phyloP scores from a whole-genome alignment of 2,888 invertebrate genomes.

The Hydriomena furcata region DNA sequence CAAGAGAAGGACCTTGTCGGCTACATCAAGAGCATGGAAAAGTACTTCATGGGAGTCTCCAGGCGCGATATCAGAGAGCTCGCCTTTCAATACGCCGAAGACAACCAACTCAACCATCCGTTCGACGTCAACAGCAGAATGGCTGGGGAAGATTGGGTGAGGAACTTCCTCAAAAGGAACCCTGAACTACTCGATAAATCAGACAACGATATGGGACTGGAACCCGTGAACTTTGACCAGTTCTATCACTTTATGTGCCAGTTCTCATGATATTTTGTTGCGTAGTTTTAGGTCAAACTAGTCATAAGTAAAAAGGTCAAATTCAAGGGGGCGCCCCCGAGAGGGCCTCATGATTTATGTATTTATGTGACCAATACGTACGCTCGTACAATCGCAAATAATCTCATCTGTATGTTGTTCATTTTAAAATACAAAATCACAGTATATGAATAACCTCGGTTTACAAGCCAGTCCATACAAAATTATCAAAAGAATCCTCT shows the following conservation, averaged over 20 bases:
- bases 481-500: not conserved
- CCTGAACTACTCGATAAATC: conserved; percentile 70
- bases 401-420: conserved; percentile 35
- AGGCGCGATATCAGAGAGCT: conserved; percentile 74
- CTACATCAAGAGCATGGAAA: conserved; percentile 79
- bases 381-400: conserved; percentile 37
- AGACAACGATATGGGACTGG: conserved; percentile 65
- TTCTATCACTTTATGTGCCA: conserved; percentile 81
- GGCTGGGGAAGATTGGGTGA: conserved; percentile 80
- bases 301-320: conserved; percentile 51
- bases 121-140: conserved; percentile 75
- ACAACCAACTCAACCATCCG: conserved; percentile 71
- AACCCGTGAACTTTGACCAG: conserved; percentile 79
- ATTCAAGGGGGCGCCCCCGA: conserved; percentile 52
- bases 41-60: conserved; percentile 77
- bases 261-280: conserved; percentile 66
- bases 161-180: conserved; percentile 76
- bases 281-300: conserved; percentile 41
- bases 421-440: conserved; percentile 33
- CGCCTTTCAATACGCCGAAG: conserved; percentile 79
- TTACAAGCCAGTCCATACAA: conserved; percentile 1
- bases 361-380: conserved; percentile 46
- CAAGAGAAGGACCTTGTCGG: conserved; percentile 78
- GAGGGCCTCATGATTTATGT: conserved; percentile 53
- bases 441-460: conserved; percentile 24